These are phyloP conservation scores for Megaceryle alcyon DNA, from an alignment of 2,797 vertebrate species.

Conservation along the genomic window DNA sequence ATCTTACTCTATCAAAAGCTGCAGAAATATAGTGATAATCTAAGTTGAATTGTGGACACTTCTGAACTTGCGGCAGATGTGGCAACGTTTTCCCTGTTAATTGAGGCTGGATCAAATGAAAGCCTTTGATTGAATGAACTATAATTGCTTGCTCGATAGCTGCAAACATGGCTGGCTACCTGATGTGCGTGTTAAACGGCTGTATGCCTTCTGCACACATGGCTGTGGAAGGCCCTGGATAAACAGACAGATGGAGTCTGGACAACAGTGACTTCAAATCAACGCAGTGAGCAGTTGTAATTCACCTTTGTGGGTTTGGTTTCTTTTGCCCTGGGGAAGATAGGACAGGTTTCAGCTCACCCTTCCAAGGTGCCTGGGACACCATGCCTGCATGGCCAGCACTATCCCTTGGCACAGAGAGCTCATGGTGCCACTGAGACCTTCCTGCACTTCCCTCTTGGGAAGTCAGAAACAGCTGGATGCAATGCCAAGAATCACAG, in stretches of 20 bases:
- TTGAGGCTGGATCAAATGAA: constrained; percentile 61
- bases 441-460: neutral
- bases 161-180: constrained; percentile 21
- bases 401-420: neutral
- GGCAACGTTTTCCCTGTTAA: constrained; percentile 40
- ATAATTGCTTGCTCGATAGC: constrained; percentile 32
- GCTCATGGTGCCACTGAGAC: neutral
- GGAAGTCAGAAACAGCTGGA: accelerated
- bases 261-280: neutral
- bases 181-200: constrained; percentile 2
- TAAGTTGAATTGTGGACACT: constrained; percentile 18
- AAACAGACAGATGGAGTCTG: neutral
- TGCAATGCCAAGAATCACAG: neutral
- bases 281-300: neutral
- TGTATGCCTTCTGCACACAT: neutral
- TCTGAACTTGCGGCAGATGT: constrained; percentile 57
- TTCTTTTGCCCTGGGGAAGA: neutral
- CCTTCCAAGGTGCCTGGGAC: no score
- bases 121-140: constrained; percentile 27
- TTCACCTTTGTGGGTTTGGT: neutral
- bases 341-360: neutral
- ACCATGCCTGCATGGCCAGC: no score
- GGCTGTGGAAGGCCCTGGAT: neutral
- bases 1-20: constrained; percentile 65
- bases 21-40: constrained; percentile 57